Evolutionary conservation across 2,113 vertebrate species (phyloP), one percentile per base, ranked within the genome.

Genomic region (Phrynosoma platyrhinos): DNA sequence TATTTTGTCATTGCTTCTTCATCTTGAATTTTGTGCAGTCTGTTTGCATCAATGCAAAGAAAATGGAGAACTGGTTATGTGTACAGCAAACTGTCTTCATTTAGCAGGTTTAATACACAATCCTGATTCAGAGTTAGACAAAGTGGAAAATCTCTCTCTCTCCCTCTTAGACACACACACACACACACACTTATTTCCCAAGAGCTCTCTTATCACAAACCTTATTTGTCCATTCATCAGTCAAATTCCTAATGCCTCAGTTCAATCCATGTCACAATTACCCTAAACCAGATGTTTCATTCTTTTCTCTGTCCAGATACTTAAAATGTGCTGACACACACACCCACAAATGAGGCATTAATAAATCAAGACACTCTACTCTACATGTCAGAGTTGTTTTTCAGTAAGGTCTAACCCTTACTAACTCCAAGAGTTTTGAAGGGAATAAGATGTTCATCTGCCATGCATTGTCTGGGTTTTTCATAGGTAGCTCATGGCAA

Each of bases 301-400:
- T 25, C 30, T 83, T 92, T 94, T 91, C 94, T 91, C 82, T 92
- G 86, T 86, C 4, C 82, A 62, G 81, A 91, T 90, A 42, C 87
- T 82, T 92, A 83, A 91, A 93, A 90, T 81, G 94, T n/a, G 25
- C 90, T 93, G 93, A 90, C 87, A 89, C 93, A 82, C 94, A 90
- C 91, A 90, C 94, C 88, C 92, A 95, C 95, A 96, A 92, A 16
- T 72, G 25, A 86, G 86, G 83, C 88, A 93, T 93, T 95, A 94
- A 94, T 96, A 97, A 95, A 95, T 97, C 93, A 95, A 91, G 75
- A 92, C 93, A 91, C 91, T 94, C 94, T 92, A 91, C 91, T 94
- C 94, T 92, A 94, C 95, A 86, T 86, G 85, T 94, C 95, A 95
- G 94, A 94, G 96, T 96, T 96, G 91, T 92, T 95, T 96, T 96